Evolutionary conservation across 2,888 invertebrate species (phyloP).

Genomic region (Torymus texanus): DNA sequence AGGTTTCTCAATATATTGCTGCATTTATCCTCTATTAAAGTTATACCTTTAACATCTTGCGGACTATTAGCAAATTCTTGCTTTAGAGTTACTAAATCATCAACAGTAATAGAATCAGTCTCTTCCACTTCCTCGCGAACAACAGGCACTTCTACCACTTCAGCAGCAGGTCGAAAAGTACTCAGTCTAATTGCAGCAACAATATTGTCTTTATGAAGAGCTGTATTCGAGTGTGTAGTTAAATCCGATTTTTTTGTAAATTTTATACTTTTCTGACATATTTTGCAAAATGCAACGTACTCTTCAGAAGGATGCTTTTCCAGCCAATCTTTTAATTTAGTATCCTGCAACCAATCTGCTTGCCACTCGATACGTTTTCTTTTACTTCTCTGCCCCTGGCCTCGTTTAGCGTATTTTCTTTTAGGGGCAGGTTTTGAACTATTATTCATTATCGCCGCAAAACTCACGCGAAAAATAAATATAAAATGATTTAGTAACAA

Average conservation of each 20-base stretch:
- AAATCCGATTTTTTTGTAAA: constrained; percentile 13
- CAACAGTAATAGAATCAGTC: neutral
- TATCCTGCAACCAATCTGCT: constrained; percentile 24
- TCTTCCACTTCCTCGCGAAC: neutral
- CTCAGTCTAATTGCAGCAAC: neutral
- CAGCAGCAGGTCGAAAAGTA: neutral
- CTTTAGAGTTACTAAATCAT: constrained; percentile 2
- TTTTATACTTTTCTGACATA: neutral
- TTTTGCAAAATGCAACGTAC: neutral
- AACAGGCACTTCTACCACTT: neutral
- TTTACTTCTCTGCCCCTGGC: too few relatives aligned
- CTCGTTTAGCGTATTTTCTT: too few relatives aligned
- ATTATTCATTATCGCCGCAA: too few relatives aligned
- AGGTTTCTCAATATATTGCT: constrained; percentile 4
- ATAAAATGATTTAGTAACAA: too few relatives aligned
- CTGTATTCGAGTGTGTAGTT: neutral
- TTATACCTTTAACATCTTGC: constrained; percentile 1
- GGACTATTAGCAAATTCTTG: constrained; percentile 1
- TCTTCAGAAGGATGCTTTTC: constrained; percentile 8
- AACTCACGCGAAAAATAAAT: too few relatives aligned
- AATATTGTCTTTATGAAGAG: neutral
- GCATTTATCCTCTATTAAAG: constrained; percentile 9
- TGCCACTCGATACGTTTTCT: neutral
- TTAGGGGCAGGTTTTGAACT: too few relatives aligned
- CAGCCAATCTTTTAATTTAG: constrained; percentile 29